These are phyloP conservation scores for Polydrusus pterygomalis DNA, from an alignment of 2,888 invertebrate genomes.

Conservation along the genomic window DNA sequence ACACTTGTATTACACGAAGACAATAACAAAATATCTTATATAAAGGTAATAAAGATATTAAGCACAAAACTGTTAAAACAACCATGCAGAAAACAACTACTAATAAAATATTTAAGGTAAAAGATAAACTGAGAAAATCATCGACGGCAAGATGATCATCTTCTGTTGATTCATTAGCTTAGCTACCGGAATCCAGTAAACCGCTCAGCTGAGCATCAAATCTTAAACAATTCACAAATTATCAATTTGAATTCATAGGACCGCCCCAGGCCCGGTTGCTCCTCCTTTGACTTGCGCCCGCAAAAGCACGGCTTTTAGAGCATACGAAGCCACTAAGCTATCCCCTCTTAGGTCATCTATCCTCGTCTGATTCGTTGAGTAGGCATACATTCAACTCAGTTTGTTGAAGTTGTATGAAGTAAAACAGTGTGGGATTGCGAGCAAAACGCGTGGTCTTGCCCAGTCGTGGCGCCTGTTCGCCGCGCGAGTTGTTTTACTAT, in stretches of 20 bases:
- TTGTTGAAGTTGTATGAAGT: constrained; percentile 40
- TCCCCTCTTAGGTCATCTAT: constrained; percentile 59
- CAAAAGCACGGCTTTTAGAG: constrained; percentile 49
- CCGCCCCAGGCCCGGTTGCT: constrained; percentile 69
- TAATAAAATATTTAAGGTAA: constrained; percentile 25
- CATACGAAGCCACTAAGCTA: constrained; percentile 58
- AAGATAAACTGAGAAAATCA: constrained; percentile 29
- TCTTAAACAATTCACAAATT: constrained; percentile 73
- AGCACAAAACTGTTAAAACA: constrained; percentile 8
- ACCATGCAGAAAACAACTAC: constrained; percentile 13
- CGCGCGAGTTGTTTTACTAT: constrained; percentile 71
- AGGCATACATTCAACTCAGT: constrained; percentile 16
- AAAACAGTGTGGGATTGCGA: constrained; percentile 66
- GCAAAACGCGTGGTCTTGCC: constrained; percentile 75
- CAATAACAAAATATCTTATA: background rate
- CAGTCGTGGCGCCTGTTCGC: constrained; percentile 72
- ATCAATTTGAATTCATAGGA: constrained; percentile 70
- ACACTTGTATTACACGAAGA: background rate
- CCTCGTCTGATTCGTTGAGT: constrained; percentile 23
- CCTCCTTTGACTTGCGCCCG: constrained; percentile 71
- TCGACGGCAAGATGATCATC: constrained; percentile 44
- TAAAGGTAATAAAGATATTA: background rate
- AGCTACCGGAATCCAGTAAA: constrained; percentile 66
- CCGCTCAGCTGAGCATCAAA: constrained; percentile 71
- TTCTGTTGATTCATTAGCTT: constrained; percentile 64